Evolutionary conservation across 2,113 vertebrate genomes (phyloP), one percentile per base, ranked within the genome.

Genomic region (Neogobius melanostomus): DNA sequence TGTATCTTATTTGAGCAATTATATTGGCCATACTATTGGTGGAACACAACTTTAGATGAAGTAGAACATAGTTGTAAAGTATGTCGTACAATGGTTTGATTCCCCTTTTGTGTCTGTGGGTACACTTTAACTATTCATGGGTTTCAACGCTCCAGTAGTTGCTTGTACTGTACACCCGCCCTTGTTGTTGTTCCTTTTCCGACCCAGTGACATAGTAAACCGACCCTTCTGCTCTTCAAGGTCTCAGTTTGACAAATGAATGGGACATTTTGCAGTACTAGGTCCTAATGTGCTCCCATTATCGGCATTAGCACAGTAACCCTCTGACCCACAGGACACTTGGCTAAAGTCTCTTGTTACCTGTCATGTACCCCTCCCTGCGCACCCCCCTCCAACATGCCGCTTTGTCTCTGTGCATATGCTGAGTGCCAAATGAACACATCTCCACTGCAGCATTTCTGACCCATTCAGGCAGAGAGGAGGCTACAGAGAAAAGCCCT

Each of bases 401-500:
- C 21, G 21, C 54, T 54, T 69, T 48, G 59, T 75, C 53, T 74
- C 66, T 59, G 60, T 67, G 48, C 63, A 47, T 67, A 50, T 61
- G 47, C 57, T 73, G 68, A 52, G 69, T 78, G 81, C 76, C 72
- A 74, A 77, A 71, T 53, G 61, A 71, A 81, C 62, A 67, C 9
- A 9, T 60, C 66, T 84, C 75, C 78, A 82, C 84, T 82, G 85
- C 86, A 77, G 85, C 72, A 80, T 81, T 50, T 14, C 75, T 82
- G 85, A 88, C 86, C 87, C 81, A 81, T 66, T 80, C 83, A 84
- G 80, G 77, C 76, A 79, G 80, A 85, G 77, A 81, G 85, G 83
- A 81, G 42, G 68, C 49, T 69, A 66, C 74, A 80, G 81, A 79
- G 75, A 83, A 84, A 85, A 77, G 60, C 17, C 11, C 67, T 81